Evolutionary conservation across 2,113 vertebrate genomes (phyloP).

Genomic region (Xerus inauris): DNA sequence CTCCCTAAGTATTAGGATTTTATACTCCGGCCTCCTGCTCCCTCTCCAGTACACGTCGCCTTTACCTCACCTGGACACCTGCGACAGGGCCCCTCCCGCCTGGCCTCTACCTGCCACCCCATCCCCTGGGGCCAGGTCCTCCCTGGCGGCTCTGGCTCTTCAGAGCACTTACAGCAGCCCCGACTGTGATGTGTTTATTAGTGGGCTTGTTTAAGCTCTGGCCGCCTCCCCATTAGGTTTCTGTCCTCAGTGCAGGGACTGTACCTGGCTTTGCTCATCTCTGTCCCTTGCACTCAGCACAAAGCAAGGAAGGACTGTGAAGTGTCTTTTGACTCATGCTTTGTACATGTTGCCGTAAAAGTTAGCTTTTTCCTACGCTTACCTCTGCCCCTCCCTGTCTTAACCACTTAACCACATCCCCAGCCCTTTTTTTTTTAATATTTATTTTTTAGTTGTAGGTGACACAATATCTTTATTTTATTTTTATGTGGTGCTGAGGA

Average conservation of each 20-base stretch:
- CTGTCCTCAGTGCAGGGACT: neutral
- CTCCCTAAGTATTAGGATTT: neutral
- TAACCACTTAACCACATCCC: no score
- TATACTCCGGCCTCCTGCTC: neutral
- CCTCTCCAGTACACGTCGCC: neutral
- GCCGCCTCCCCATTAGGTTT: neutral
- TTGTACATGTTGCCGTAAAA: neutral
- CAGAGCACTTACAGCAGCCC: accelerated
- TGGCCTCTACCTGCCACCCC: neutral
- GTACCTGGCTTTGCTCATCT: conserved; percentile 11
- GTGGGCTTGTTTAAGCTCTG: neutral
- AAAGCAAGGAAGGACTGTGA: neutral
- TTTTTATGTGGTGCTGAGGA: no score
- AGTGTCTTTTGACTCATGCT: neutral
- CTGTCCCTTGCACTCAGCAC: neutral
- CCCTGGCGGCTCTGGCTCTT: neutral
- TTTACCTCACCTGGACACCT: neutral
- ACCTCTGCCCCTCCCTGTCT: neutral
- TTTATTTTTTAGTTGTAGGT: no score
- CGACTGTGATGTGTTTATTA: neutral
- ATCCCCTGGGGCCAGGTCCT: accelerated
- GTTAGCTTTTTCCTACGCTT: neutral
- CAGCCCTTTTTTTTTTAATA: no score
- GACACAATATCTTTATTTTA: no score
- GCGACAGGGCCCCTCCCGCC: no score